Conservation (phyloP, 2,888 invertebrate species). For the Conomelus anceps region DNA sequence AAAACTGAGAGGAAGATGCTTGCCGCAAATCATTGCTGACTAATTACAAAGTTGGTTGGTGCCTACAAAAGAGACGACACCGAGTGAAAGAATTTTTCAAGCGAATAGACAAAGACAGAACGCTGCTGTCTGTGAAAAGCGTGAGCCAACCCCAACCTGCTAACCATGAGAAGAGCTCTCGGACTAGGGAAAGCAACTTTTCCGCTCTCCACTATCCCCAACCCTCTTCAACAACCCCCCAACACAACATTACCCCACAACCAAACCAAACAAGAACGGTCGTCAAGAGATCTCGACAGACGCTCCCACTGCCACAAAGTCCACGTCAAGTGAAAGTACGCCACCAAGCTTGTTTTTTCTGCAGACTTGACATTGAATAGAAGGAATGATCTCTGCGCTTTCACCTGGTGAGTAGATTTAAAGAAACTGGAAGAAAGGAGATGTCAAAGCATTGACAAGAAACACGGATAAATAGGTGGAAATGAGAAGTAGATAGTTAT, state of each 20-base stretch:
- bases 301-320: background rate
- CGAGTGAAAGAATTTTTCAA: background rate
- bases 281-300: background rate
- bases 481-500: too few relatives aligned
- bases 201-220: background rate
- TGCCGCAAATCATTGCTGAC: background rate
- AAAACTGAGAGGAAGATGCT: background rate
- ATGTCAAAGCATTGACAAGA: background rate
- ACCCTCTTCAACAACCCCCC: background rate
- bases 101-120: background rate
- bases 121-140: background rate
- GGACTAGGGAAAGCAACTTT: background rate
- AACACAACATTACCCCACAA: too few relatives aligned
- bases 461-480: too few relatives aligned
- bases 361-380: background rate
- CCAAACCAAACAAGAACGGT: background rate
- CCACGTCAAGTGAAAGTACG: background rate
- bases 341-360: background rate
- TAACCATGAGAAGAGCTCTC: too few relatives aligned
- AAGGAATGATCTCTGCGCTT: background rate
- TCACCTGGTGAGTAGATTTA: background rate
- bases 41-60: background rate
- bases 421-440: background rate
- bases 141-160: too few relatives aligned
- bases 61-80: background rate